Base-by-base conservation (phyloP, 2,888 invertebrate genomes). In the Barypeithes pellucidus region DNA sequence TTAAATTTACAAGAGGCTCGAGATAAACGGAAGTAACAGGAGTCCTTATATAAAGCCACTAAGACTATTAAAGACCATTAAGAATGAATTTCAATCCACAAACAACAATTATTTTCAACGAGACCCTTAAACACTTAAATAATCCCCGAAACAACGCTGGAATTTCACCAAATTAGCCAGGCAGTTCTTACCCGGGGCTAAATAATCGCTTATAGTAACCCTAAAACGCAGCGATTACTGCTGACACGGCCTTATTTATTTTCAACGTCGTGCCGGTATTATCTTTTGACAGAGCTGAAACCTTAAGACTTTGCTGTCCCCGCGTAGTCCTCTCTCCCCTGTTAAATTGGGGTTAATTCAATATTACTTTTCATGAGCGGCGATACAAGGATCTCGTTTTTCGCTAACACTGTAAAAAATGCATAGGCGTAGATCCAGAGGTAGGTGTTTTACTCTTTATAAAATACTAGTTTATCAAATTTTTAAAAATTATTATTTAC, bases 331-430 rank as follows among this genome's bases (percentile, higher is more conserved):
- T 11, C 22, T 68, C 57, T 68, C 57, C 71, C 57, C 57, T 52
- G 72, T 72, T 68, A 54, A 60, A 70, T 74, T 67, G 63, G 77
- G 76, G 78, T 80, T 79, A 80, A 80, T 80, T 78, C 79, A 79
- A 79, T 79, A 78, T 78, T 77, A 75, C 33, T 33, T 57, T 69
- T 69, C 72, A 66, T 66, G 54, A 61, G 65, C 43, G 45, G 57
- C 9, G 47, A 20, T 43, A 29, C 47, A 20, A 22, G 18, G 29
- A 22, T 33, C 11, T 33, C 3, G 16, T 11, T 57, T 33, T 11
- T n/a, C n/a, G n/a, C n/a, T n/a, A n/a, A n/a, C n/a, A n/a, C n/a
- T n/a, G n/a, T n/a, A n/a, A n/a, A n/a, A n/a, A n/a, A n/a, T n/a
- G n/a, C n/a, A n/a, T n/a, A n/a, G n/a, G n/a, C n/a, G n/a, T n/a